These are phyloP conservation scores for Pristionchus arcanus DNA, from an alignment of 2,888 invertebrate genomes.

Conservation along the genomic window DNA sequence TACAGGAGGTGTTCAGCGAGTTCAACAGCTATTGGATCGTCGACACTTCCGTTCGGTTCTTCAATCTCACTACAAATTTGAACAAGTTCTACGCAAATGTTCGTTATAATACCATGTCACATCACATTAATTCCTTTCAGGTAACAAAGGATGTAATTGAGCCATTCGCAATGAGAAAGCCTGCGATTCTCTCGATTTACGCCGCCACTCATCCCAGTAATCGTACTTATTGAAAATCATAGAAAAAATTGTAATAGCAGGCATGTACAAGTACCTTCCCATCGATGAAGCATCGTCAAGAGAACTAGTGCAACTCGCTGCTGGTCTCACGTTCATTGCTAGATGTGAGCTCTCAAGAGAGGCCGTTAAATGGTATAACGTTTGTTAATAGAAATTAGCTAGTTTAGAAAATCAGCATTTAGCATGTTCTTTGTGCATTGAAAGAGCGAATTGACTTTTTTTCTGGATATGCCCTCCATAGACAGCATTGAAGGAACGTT, in stretches of 20 bases:
- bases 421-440: too few relatives aligned
- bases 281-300: neutral
- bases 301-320: neutral
- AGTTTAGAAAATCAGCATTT: too few relatives aligned
- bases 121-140: neutral
- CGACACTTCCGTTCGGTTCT: constrained; percentile 53
- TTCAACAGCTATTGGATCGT: constrained; percentile 33
- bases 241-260: neutral
- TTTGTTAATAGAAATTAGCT: too few relatives aligned
- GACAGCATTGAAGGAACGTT: constrained; percentile 35
- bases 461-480: too few relatives aligned
- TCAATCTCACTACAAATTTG: neutral
- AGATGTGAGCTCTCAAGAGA: constrained; percentile 31
- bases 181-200: constrained; percentile 25
- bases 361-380: constrained; percentile 48
- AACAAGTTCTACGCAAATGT: constrained; percentile 5
- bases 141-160: constrained; percentile 22
- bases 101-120: neutral
- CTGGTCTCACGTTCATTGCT: constrained; percentile 3
- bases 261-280: constrained; percentile 48
- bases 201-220: constrained; percentile 23
- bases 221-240: neutral
- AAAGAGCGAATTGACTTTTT: too few relatives aligned
- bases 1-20: constrained; percentile 50
- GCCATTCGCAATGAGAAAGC: constrained; percentile 17